Evolutionary conservation across 2,888 invertebrate species (phyloP), one percentile per base, ranked within the genome.

Genomic region (Pheosia gnoma): DNA sequence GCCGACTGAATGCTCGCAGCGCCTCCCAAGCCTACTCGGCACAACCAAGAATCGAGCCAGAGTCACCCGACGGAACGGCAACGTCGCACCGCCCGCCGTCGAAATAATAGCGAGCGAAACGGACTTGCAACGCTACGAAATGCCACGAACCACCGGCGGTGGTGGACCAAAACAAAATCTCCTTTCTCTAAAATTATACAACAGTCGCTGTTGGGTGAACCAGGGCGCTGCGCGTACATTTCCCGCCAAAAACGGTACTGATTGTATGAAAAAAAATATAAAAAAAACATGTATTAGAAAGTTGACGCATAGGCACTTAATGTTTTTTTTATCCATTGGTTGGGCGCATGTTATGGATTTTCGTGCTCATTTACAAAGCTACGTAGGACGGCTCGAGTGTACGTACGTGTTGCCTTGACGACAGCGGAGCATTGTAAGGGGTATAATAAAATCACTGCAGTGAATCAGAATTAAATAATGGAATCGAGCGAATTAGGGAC

Each of bases 131-230:
- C 80, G 85, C 85, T 84, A 91, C 82, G 84, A 90, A 91, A 90
- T 90, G 89, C 90, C 91, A 91, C 90, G 86, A 90, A 86, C 86
- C 86, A 87, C 84, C 79, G 76, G 84, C 88, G 87, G 89, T 88
- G 89, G 88, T 84, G 87, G 90, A 91, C 91, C 91, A 93, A 92
- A 92, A 92, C 93, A 93, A 91, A 75, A 93, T 91, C 89, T 89
- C 93, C 91, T 91, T 91, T 93, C 91, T 91, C 91, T 91, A 89
- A 91, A 92, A 89, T 91, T 92, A 90, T 90, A 91, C 90, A 90
- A 91, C 88, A 86, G 84, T 87, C 80, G 78, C 83, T 80, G 84
- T 84, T 79, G 80, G 77, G 83, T 80, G 78, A 79, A 77, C 74
- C 77, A 75, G 79, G 72, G 77, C 71, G 79, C 71, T 79, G 72